Base-by-base conservation (phyloP, 2,113 vertebrate genomes). In the Andinoacara biseriatus region DNA sequence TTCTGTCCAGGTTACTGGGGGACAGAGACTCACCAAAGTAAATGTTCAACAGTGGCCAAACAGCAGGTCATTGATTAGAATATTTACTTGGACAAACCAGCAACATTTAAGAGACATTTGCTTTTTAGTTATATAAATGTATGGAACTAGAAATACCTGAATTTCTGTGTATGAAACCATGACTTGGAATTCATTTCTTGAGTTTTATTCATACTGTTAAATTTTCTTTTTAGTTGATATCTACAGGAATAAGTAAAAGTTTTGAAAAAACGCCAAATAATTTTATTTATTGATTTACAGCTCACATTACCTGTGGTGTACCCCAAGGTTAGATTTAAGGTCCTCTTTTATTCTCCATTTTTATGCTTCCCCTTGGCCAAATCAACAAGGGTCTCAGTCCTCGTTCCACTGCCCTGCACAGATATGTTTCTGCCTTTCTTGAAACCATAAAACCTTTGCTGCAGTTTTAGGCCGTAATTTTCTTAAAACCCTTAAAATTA, bases 31-130 rank as follows among this genome's bases (percentile, higher is more conserved):
- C 65, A 46, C 2, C 22, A 52, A 69, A 69, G 1, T 69, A 52
- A 69, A 49, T 13, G 43, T 29, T 49, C 24, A 69, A 10, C 4
- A 17, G 17, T 69, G 43, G 65, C 9, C 43, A 7, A 49, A 69
- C 24, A 69, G 65, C 3, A 4, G 63, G 40, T 29, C 63, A 5
- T 13, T 7, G 9, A 59, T 74, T 4, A 52, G 7, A 7, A 59
- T 8, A 59, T 59, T 58, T 76, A 76, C 69, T 85, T 84, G 61
- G 82, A 75, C 24, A 81, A 35, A 74, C 10, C 33, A 56, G 33
- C 31, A 20, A 59, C 31, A 2, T 52, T 49, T 5, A 57, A 1
- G 3, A 76, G 59, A 72, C 0, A 0, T n/a, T 72, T 52, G 0
- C 43, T 31, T 52, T 69, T 52, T 52, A 20, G 43, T 72, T 72